phyloP scores from a whole-genome alignment of 1,140 invertebrate genomes.

The Lamellibrachia luymesi region DNA sequence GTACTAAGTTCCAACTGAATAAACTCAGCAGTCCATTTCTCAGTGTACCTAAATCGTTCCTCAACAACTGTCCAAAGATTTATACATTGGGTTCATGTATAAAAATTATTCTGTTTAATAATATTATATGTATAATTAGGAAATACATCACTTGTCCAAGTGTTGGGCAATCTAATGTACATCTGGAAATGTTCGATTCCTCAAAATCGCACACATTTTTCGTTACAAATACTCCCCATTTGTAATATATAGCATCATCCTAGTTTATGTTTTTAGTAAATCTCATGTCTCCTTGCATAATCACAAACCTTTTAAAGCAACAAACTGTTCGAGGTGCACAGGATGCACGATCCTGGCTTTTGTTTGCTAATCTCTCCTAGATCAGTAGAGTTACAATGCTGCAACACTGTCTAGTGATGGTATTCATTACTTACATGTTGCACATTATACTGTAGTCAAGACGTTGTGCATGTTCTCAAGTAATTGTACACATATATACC shows the following conservation, averaged over 20 bases:
- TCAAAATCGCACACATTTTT: no score
- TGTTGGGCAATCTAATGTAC: neutral
- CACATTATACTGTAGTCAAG: neutral
- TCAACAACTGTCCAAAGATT: neutral
- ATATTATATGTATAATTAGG: neutral
- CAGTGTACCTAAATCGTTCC: neutral
- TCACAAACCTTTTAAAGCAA: no score
- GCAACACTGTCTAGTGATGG: neutral
- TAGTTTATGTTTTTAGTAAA: no score
- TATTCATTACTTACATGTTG: neutral
- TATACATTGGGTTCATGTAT: neutral
- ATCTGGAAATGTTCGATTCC: no score
- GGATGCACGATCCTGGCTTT: neutral
- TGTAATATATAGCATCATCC: no score
- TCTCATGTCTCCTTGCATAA: no score
- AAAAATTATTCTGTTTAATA: neutral
- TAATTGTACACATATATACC: neutral
- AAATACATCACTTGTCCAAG: neutral
- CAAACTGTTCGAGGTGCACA: no score
- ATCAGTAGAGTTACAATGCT: neutral
- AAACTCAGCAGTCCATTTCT: neutral
- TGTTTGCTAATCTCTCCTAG: neutral
- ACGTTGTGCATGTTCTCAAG: neutral
- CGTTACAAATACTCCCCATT: no score
- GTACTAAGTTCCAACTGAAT: neutral